Evolutionary conservation across 1,140 invertebrate genomes (phyloP), one percentile per base, ranked within the genome.

Genomic region (Heliconius hewitsoni): DNA sequence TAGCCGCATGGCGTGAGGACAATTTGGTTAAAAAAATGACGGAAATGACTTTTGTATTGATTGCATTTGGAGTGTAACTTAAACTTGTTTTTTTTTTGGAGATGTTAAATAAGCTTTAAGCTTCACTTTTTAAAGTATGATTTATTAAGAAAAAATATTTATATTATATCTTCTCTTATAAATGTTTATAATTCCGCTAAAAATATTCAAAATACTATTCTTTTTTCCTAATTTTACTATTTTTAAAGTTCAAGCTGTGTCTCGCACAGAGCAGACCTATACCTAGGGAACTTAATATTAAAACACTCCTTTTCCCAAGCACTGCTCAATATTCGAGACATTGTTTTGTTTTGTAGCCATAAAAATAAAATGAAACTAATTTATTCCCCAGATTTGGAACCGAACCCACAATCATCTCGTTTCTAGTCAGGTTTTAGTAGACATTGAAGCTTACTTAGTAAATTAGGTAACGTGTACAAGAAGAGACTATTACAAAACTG

Each of bases 401-500:
- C 6, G 50, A 52, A 52, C 50, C 18, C 6, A 52, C 1, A 52
- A 4, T 4, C 55, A 0, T 3, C 55, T 6, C 8, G 2, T 57
- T 23, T 23, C 55, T 2, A 3, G 2, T 57, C 3, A 11, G 9
- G 23, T 19, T 71, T 18, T 37, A 19, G 18, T 52, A 71, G 11
- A 71, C 37, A 37, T 37, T 74, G 34, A 55, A 55, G 39, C 9
- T 34, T 34, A 57, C 23, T n/a, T 37, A 27, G 37, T 57, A 19
- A 37, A 46, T 46, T 46, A 74, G 50, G 27, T n/a, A 74, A 74
- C 30, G 50, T 74, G 18, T 34, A 76, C 71, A 71, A 60, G 77
- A 78, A 30, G 76, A 81, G 74, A 76, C 75, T 34, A 73, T 87
- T 85, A 75, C 78, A n/a, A 79, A 87, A 89, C 80, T 82, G 87